phyloP scores from a whole-genome alignment of 2,888 invertebrate species.

The Leuctra nigra region DNA sequence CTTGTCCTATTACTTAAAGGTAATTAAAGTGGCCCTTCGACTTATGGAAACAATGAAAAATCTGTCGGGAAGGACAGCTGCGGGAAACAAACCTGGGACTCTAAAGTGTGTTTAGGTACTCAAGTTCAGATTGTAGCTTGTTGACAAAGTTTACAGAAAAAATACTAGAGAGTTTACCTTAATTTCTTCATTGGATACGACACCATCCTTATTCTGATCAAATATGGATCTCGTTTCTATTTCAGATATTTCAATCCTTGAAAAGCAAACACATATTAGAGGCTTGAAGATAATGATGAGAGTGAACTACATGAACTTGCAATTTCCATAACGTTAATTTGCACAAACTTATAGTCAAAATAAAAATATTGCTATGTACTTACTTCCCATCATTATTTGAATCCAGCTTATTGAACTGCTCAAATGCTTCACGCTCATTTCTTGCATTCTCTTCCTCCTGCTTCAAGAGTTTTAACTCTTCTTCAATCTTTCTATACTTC shows the following conservation, averaged over 20 bases:
- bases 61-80: too few relatives aligned
- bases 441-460: constrained; percentile 51
- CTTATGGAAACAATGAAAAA: too few relatives aligned
- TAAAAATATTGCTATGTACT: constrained; percentile 28
- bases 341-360: too few relatives aligned
- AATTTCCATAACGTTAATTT: too few relatives aligned
- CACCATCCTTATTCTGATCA: constrained; percentile 85
- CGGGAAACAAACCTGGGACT: too few relatives aligned
- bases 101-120: too few relatives aligned
- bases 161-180: constrained; percentile 41
- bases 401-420: constrained; percentile 73
- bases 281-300: too few relatives aligned
- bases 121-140: too few relatives aligned
- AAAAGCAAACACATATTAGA: constrained; percentile 26
- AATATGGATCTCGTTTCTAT: constrained; percentile 66
- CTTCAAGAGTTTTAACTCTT: constrained; percentile 49
- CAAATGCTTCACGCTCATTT: constrained; percentile 56
- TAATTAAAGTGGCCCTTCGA: too few relatives aligned
- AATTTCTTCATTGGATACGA: constrained; percentile 82
- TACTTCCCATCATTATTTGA: constrained; percentile 65
- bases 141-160: too few relatives aligned
- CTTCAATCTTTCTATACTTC: constrained; percentile 62
- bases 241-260: constrained; percentile 57
- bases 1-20: too few relatives aligned
- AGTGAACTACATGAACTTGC: too few relatives aligned